Percentiles rank a stretch among this genome's conserved stretches.
Evolutionary conservation across 2,113 vertebrate species (phyloP).

Genomic region (Calypte anna): DNA sequence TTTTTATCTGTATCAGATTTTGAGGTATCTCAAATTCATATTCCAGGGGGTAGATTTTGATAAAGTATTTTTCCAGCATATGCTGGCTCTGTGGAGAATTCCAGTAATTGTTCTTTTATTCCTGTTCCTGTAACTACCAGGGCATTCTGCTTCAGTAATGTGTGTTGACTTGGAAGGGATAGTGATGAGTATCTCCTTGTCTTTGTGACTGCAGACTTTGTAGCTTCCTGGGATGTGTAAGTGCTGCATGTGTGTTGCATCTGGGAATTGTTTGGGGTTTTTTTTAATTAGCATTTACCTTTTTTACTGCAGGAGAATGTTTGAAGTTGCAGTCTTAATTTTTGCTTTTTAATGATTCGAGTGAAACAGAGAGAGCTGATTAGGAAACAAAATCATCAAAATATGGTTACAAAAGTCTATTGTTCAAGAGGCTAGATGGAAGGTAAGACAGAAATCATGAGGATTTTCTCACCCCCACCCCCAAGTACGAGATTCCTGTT

Average conservation of each 20-base stretch:
- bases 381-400: not conserved
- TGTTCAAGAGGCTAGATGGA: not conserved
- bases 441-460: not conserved
- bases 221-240: not conserved
- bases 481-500: not conserved
- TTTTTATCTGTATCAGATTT: not conserved
- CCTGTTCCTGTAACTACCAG: not conserved
- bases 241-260: accelerated
- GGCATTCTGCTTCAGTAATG: not conserved
- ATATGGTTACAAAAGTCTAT: not conserved
- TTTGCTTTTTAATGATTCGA: not conserved
- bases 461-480: not conserved
- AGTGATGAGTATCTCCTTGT: not conserved
- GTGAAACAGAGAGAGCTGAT: not conserved
- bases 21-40: not conserved
- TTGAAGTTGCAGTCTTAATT: not conserved
- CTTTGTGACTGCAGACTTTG: not conserved
- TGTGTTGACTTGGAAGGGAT: not conserved
- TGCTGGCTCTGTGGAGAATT: not conserved
- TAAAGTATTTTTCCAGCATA: not conserved
- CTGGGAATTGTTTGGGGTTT: not conserved
- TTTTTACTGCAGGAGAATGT: not conserved
- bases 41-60: not conserved
- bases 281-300: not conserved
- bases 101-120: not conserved